phyloP scores from a whole-genome alignment of 2,888 invertebrate species.

The Arge pagana region DNA sequence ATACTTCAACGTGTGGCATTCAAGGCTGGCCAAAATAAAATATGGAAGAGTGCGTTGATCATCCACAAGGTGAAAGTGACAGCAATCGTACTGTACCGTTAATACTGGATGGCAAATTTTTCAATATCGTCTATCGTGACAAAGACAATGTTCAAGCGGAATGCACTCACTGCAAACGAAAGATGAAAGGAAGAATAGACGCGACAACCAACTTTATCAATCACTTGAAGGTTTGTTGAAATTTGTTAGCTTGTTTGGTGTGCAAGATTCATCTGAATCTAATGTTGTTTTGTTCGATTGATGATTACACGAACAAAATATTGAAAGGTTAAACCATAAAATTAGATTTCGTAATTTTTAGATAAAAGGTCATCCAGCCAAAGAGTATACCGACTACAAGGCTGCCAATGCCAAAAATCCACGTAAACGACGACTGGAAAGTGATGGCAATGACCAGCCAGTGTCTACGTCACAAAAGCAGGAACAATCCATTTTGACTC shows the following conservation, averaged over 20 bases:
- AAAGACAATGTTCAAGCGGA: constrained; percentile 7
- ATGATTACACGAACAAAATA: no score
- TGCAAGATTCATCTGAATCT: constrained; percentile 3
- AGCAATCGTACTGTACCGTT: neutral
- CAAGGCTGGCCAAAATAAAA: neutral
- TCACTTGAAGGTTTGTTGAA: constrained; percentile 2
- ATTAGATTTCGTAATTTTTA: neutral
- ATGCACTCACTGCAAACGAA: constrained; percentile 6
- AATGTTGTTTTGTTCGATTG: constrained; percentile 5
- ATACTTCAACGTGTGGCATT: neutral
- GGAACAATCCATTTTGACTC: neutral
- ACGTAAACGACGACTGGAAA: constrained; percentile 4
- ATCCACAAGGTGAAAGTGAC: neutral
- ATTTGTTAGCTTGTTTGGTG: neutral
- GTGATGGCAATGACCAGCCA: constrained; percentile 5
- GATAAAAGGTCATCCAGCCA: constrained; percentile 10
- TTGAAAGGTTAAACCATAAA: no score
- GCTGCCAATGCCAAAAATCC: constrained; percentile 2
- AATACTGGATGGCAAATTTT: constrained; percentile 8
- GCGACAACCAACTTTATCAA: constrained; percentile 7
- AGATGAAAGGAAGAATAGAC: constrained; percentile 4
- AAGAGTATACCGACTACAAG: constrained; percentile 4
- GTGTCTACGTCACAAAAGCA: constrained; percentile 6
- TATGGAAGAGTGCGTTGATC: constrained; percentile 2
- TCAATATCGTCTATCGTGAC: constrained; percentile 5